Evolutionary conservation across 2,888 invertebrate species (phyloP).

Genomic region (Schizaphis graminum): DNA sequence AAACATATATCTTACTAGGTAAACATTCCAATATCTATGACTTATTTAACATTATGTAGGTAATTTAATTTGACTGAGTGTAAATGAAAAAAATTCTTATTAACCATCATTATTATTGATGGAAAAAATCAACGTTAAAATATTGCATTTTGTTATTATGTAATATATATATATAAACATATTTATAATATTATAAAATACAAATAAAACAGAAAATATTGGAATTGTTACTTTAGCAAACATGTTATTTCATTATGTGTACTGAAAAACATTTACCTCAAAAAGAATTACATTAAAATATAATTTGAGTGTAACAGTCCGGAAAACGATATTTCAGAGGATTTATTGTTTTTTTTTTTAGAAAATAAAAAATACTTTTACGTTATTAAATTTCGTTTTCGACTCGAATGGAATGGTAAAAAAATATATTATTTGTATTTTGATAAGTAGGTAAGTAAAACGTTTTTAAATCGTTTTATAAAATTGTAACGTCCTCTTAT

Average conservation of each 20-base stretch:
- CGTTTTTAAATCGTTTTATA: background rate
- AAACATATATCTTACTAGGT: background rate
- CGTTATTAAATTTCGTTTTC: conserved; percentile 44
- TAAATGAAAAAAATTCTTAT: conserved; percentile 15
- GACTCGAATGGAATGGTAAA: background rate
- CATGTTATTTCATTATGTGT: conserved; percentile 38
- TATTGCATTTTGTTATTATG: background rate
- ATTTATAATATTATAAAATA: background rate
- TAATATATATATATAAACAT: background rate
- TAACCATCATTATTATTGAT: conserved; percentile 31
- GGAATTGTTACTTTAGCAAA: background rate
- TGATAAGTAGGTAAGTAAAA: background rate
- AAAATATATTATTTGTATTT: conserved; percentile 15
- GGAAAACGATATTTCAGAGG: conserved; percentile 51
- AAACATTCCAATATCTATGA: background rate
- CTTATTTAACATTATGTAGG: background rate
- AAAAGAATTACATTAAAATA: conserved; percentile 50
- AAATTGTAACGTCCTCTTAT: no score
- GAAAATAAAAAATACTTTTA: conserved; percentile 41
- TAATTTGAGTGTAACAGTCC: conserved; percentile 42
- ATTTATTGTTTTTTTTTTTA: conserved; percentile 48
- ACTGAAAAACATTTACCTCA: conserved; percentile 29
- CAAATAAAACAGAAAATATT: background rate
- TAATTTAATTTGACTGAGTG: conserved; percentile 37
- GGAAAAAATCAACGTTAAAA: background rate